Percentiles rank a stretch among this genome's conserved stretches.
phyloP scores from a whole-genome alignment of 2,113 vertebrate species.

The Axis porcinus region DNA sequence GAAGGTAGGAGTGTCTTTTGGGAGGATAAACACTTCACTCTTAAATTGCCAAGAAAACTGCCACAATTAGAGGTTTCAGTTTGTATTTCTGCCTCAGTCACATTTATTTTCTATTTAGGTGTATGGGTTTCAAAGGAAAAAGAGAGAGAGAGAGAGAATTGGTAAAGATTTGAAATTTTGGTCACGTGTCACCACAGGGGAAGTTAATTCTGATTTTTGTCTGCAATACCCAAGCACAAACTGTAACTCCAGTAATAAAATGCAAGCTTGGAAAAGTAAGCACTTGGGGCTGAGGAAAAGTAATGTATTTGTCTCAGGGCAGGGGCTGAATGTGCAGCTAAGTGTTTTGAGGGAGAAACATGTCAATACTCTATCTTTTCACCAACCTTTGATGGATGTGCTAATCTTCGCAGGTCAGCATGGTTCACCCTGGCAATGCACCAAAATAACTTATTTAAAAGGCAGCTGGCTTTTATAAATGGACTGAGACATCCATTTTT shows the following conservation, averaged over 20 bases:
- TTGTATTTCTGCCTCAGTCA: neutral
- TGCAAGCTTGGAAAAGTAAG: constrained; percentile 20
- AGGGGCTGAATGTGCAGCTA: neutral
- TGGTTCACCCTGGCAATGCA: neutral
- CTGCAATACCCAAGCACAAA: constrained; percentile 28
- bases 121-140: neutral
- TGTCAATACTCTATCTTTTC: constrained; percentile 37
- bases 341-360: constrained; percentile 40
- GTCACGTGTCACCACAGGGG: constrained; percentile 1
- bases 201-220: constrained; percentile 52
- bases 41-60: neutral
- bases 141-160: neutral
- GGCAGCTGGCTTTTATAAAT: constrained; percentile 47
- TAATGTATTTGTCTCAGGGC: constrained; percentile 26
- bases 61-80: neutral
- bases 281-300: constrained; percentile 27
- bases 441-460: constrained; percentile 52
- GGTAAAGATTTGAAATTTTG: constrained; percentile 4
- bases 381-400: constrained; percentile 59
- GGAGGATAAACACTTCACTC: neutral
- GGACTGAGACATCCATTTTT: constrained; percentile 16
- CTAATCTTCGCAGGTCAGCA: constrained; percentile 40
- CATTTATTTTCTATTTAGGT: neutral
- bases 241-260: constrained; percentile 40
- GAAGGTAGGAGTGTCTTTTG: neutral